Evolutionary conservation across 23 tunicate species (phyloP).

Genomic region (Ciona savignyi): DNA sequence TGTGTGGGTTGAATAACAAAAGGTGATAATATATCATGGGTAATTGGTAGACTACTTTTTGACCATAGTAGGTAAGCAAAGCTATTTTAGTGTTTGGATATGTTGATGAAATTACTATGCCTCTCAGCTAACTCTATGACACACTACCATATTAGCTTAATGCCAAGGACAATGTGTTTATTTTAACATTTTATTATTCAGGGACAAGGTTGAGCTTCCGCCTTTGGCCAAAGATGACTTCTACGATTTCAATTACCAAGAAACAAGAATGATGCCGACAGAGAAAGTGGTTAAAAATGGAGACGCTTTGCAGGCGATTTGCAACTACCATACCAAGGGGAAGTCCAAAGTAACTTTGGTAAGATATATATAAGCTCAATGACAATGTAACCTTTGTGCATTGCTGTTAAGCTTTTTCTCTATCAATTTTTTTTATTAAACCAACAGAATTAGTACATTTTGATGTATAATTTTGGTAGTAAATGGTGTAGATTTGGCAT

Average conservation of each 20-base stretch:
- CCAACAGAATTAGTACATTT: not conserved
- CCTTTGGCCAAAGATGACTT: not conserved
- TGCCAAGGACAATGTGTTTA: too few species aligned
- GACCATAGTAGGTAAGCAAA: too few species aligned
- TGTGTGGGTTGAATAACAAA: too few species aligned
- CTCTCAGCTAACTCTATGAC: too few species aligned
- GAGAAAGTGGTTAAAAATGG: not conserved
- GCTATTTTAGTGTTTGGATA: too few species aligned
- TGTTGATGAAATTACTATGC: too few species aligned
- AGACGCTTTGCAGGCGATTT: not conserved
- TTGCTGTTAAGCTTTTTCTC: not conserved
- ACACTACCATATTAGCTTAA: too few species aligned
- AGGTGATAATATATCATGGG: too few species aligned
- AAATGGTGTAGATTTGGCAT: not conserved
- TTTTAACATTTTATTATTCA: not conserved
- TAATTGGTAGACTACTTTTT: too few species aligned
- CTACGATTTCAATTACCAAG: slow-evolving; percentile 9
- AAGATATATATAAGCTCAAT: not conserved
- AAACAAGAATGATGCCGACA: not conserved
- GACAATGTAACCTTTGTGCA: too few species aligned
- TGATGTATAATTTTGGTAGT: not conserved
- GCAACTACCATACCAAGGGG: not conserved
- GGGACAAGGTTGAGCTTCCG: slow-evolving; percentile 2
- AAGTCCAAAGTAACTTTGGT: slow-evolving; percentile 2
- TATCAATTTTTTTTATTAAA: not conserved